Percentiles rank a stretch among this genome's conserved stretches.
These are phyloP conservation scores for Acromyrmex echinatior DNA, from an alignment of 1,140 invertebrate species.

Conservation along the genomic window DNA sequence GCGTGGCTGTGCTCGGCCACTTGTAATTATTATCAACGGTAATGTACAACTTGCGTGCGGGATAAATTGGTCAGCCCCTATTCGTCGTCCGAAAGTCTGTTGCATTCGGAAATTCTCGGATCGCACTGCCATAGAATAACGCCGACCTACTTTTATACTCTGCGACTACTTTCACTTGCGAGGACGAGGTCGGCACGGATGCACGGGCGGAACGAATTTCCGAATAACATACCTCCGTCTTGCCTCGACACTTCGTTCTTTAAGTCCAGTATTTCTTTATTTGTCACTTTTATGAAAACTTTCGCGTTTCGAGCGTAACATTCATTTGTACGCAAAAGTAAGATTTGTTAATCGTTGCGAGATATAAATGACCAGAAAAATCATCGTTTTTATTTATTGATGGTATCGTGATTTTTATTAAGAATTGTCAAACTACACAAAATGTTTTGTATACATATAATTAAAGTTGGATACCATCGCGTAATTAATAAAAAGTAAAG, in stretches of 20 bases:
- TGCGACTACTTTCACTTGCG: conserved; percentile 80
- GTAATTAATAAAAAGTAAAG: not conserved
- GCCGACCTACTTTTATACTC: conserved; percentile 72
- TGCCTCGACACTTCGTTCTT: conserved; percentile 17
- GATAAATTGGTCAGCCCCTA: conserved; percentile 48
- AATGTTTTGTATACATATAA: not conserved
- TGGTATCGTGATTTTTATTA: conserved; percentile 16
- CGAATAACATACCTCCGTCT: conserved; percentile 56
- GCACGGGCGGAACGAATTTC: conserved; percentile 51
- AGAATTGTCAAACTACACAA: not conserved
- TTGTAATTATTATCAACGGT: conserved; percentile 48
- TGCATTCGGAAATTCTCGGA: conserved; percentile 65
- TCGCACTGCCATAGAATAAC: conserved; percentile 61
- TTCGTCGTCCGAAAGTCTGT: conserved; percentile 34
- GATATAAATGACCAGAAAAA: not conserved
- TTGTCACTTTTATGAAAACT: not conserved
- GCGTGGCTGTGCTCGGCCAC: not conserved
- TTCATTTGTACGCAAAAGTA: not conserved
- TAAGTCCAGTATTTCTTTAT: not conserved
- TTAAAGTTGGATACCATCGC: not conserved
- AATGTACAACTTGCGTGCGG: conserved; percentile 5
- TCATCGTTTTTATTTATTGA: not conserved
- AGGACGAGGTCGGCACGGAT: conserved; percentile 64
- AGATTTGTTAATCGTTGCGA: not conserved
- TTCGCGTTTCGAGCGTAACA: not conserved